phyloP scores from a whole-genome alignment of 1,140 invertebrate species.

The Medauroidea extradentata region DNA sequence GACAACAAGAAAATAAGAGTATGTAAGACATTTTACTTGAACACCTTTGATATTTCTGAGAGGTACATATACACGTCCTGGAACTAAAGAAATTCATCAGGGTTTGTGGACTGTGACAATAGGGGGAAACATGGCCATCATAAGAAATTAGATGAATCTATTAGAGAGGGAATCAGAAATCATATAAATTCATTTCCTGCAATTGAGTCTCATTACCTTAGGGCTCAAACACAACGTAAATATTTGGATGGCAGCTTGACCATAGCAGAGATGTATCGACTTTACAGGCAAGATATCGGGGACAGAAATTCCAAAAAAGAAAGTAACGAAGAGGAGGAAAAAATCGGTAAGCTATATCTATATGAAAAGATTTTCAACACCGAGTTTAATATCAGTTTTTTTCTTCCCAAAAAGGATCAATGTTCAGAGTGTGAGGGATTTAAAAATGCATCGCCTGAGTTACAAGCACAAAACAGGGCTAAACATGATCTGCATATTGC shows the following conservation, averaged over 20 bases:
- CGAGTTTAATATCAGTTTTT: conserved; percentile 20
- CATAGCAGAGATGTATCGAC: conserved; percentile 7
- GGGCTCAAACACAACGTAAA: conserved; percentile 1
- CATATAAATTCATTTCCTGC: conserved; percentile 13
- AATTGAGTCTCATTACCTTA: conserved; percentile 10
- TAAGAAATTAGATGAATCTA: conserved; percentile 2
- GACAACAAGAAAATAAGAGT: not conserved
- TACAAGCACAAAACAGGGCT: conserved; percentile 18
- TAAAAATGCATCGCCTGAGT: conserved; percentile 12
- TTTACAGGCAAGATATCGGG: conserved; percentile 3
- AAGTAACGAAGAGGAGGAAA: no score
- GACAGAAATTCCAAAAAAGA: conserved; percentile 3
- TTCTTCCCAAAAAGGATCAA: conserved; percentile 27
- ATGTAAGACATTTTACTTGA: conserved; percentile 6
- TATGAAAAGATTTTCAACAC: conserved; percentile 13
- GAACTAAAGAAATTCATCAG: not conserved
- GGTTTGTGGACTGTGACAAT: not conserved
- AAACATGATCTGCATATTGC: conserved; percentile 21
- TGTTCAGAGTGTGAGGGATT: conserved; percentile 26
- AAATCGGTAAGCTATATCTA: not conserved
- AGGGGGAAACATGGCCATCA: not conserved
- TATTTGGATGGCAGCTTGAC: conserved; percentile 8
- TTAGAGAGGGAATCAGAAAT: not conserved
- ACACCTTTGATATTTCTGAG: conserved; percentile 4
- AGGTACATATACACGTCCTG: conserved; percentile 2